These are phyloP conservation scores for Noturus placidus DNA, from an alignment of 2,113 vertebrate species.

Conservation along the genomic window DNA sequence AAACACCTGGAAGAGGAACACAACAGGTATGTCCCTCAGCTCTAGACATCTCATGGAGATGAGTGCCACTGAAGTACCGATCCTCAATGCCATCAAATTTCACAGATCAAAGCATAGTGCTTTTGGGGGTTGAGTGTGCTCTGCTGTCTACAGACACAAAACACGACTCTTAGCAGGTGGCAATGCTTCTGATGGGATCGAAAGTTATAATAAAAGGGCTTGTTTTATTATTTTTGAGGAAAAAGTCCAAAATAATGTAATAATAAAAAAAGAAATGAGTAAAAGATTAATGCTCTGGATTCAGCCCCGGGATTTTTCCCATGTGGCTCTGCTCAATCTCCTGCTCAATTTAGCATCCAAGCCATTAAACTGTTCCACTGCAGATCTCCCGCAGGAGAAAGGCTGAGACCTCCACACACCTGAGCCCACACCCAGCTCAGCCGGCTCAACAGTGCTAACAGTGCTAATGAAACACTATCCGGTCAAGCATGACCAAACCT, in stretches of 20 bases:
- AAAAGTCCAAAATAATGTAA: conserved; percentile 1
- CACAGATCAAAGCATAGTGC: conserved; percentile 39
- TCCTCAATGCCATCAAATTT: conserved; percentile 15
- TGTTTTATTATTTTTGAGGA: not conserved
- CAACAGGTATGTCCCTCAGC: conserved; percentile 15
- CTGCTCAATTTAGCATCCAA: conserved; percentile 22
- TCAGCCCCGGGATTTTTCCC: not conserved
- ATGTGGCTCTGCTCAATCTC: conserved; percentile 11
- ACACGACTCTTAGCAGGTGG: not conserved
- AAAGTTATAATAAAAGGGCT: not conserved
- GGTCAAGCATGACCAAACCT: conserved; percentile 1
- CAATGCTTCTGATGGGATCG: not conserved
- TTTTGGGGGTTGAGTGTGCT: conserved; percentile 8
- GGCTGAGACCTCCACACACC: conserved; percentile 20
- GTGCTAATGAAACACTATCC: not conserved
- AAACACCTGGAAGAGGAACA: conserved; percentile 22
- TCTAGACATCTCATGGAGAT: conserved; percentile 1
- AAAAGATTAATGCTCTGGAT: not conserved
- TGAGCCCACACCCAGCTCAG: conserved; percentile 20
- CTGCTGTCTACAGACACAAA: conserved; percentile 7
- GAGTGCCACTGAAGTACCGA: conserved; percentile 26
- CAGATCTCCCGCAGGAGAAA: conserved; percentile 13
- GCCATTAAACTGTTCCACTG: conserved; percentile 17
- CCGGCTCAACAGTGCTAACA: not conserved
- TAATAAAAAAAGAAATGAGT: not conserved